These are phyloP conservation scores for Calliopum simillimum DNA, from an alignment of 2,888 invertebrate genomes.

Conservation along the genomic window DNA sequence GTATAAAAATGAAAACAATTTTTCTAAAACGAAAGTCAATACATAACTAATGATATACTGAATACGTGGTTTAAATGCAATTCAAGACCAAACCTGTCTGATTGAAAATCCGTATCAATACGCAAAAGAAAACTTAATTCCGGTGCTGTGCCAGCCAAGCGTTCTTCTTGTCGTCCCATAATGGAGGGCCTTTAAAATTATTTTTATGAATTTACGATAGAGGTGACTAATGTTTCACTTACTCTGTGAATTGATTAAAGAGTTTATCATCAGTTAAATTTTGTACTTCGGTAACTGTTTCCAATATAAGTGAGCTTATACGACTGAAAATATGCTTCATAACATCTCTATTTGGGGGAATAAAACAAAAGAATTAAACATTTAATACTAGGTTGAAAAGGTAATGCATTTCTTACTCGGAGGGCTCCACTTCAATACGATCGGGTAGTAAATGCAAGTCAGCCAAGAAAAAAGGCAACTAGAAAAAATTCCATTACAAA, in stretches of 20 bases:
- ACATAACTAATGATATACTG: not conserved
- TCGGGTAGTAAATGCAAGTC: conserved; percentile 71
- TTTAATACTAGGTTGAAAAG: not conserved
- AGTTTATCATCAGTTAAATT: conserved; percentile 78
- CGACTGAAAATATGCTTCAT: conserved; percentile 58
- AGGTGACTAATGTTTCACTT: conserved; percentile 29
- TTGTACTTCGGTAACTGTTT: conserved; percentile 76
- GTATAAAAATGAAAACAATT: conserved; percentile 72
- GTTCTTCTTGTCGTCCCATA: conserved; percentile 83
- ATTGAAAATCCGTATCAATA: conserved; percentile 70
- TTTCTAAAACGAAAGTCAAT: conserved; percentile 48
- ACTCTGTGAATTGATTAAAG: conserved; percentile 80
- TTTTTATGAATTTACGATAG: not conserved
- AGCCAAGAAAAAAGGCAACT: conserved; percentile 69
- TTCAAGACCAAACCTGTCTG: conserved; percentile 51
- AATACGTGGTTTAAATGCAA: not conserved
- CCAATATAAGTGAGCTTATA: conserved; percentile 62
- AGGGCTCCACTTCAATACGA: conserved; percentile 70
- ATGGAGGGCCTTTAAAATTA: conserved; percentile 76
- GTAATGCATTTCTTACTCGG: conserved; percentile 61
- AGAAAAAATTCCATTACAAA: not conserved
- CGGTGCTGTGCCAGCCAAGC: conserved; percentile 81
- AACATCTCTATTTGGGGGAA: conserved; percentile 47
- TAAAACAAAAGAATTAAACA: not conserved
- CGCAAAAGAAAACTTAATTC: conserved; percentile 77